Evolutionary conservation across 2,888 invertebrate genomes (phyloP).

Genomic region (Saturnia pavonia): DNA sequence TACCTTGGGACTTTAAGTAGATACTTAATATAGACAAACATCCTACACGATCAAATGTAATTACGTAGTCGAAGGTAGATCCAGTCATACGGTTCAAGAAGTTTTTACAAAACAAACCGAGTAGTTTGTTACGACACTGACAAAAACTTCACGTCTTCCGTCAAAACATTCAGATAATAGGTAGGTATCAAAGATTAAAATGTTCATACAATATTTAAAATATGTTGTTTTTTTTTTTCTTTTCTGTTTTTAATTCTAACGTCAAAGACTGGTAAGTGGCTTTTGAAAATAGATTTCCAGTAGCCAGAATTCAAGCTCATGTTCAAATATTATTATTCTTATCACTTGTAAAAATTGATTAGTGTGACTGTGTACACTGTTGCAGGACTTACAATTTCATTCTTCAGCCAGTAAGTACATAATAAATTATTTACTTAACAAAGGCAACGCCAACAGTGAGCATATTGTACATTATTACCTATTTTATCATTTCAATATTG

Average conservation of each 20-base stretch:
- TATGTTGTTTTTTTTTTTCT: too few relatives aligned
- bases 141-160: background rate
- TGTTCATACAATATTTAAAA: background rate
- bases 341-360: background rate
- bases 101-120: background rate
- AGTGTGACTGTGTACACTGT: too few relatives aligned
- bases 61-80: background rate
- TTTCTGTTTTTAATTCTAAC: too few relatives aligned
- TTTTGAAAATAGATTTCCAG: too few relatives aligned
- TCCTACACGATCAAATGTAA: constrained; percentile 10
- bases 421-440: too few relatives aligned
- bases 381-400: too few relatives aligned
- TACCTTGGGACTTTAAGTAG: constrained; percentile 17
- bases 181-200: background rate
- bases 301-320: background rate
- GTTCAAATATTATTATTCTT: background rate
- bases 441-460: too few relatives aligned
- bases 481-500: too few relatives aligned
- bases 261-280: too few relatives aligned
- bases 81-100: background rate
- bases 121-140: background rate
- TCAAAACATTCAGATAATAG: background rate
- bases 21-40: constrained; percentile 12
- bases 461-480: too few relatives aligned
- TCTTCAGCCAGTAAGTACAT: too few relatives aligned